Evolutionary conservation across 1,140 invertebrate genomes (phyloP), one percentile per base, ranked within the genome.

Genomic region (Amphibalanus amphitrite): DNA sequence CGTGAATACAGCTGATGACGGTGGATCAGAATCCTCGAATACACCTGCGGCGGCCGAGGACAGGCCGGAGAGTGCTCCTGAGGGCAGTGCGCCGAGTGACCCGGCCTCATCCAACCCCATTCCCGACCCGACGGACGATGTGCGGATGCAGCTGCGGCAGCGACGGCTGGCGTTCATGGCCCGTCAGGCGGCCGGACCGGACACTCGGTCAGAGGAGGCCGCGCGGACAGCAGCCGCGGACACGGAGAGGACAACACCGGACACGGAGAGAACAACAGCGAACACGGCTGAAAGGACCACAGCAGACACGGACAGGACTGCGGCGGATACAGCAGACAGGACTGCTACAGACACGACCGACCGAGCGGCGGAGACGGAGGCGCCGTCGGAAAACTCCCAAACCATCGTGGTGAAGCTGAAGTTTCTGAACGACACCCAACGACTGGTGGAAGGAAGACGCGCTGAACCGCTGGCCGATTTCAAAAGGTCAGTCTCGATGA

Each of bases 361-460:
- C 4, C 33, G 33, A 20, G 23, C 20, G 17, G 47, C 20, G 13
- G 13, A 59, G 47, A 1, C 47, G 23, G 13, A 3, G 47, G 13
- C 47, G 6, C 47, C 47, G 47, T 59, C 47, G 47, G 13, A 13
- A 20, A 26, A 17, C 23, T n/a, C 29, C 40, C 81, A 81, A 68
- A 80, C 82, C 72, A 89, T 91, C 74, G 83, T 85, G 59, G 88
- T 94, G 72, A 87, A 89, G 76, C 79, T 94, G 3, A 93, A 91
- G 79, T 93, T 90, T 78, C 84, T 94, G 64, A 92, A 93, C 79
- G 91, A 94, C 77, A 90, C 91, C 67, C 84, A 90, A 73, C 89
- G 89, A 79, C 78, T 89, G 70, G 91, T 94, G 0, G 86, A 88
- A 76, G 90, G 88, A 3, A 86, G 83, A 73, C 83, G 88, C 40